phyloP scores from a whole-genome alignment of 2,113 vertebrate species.

The Mus musculus region GRCm39 chr11:117107001-117107500 shows the following conservation, averaged over 20 bases:
- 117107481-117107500: background rate
- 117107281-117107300: constrained; percentile 63
- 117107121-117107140: background rate
- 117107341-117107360: background rate
- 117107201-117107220: background rate
- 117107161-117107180: rapidly evolving
- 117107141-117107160: background rate
- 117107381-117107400: rapidly evolving
- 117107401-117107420: background rate
- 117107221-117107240: too few species aligned
- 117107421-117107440: background rate
- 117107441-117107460: background rate
- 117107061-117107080: background rate
- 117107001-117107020: background rate
- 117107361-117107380: background rate
- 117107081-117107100: background rate
- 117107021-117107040: background rate
- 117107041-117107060: background rate
- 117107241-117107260: background rate
- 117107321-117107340: background rate
- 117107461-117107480: background rate
- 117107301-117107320: constrained; percentile 38
- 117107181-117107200: background rate
- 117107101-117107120: background rate
- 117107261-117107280: background rate